Base-by-base conservation (phyloP, 1,140 invertebrate genomes). In the Dufourea novaeangliae region DNA sequence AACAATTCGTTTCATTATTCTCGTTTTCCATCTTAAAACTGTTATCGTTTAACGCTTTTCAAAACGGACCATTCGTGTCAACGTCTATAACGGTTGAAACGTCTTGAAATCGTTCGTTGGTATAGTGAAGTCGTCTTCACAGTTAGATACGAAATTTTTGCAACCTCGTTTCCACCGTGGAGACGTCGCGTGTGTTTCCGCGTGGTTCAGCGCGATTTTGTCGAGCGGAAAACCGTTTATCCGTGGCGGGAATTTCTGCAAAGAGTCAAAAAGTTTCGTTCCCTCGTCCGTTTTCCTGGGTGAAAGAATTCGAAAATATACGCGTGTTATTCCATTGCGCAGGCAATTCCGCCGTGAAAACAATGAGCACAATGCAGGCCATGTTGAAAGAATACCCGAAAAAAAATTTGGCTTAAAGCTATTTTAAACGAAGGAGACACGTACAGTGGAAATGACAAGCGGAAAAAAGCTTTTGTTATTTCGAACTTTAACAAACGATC, bases 201-300 rank as follows among this genome's bases (percentile, higher is more conserved):
- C 5, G 27, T 17, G 2, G 63, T 66, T 66, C 46, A 50, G 27
- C 27, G 63, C 8, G 17, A 50, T 29, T 66, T 41, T 44, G 41
- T 32, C 63, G 25, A 50, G 63, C 27, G 63, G 63, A 66, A 66
- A 66, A 66, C 29, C 41, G 44, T 66, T 66, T 50, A 50, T 46
- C 32, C 63, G 27, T 37, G 25, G 41, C 20, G 63, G 17, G 41
- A 66, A 66, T 66, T 66, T 46, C 25, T 14, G 5, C 32, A n/a
- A 3, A 22, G 59, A 61, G 57, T 50, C 63, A 50, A 66, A 66
- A 27, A 32, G 25, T 50, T 66, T n/a, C 41, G 17, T 46, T 29
- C 20, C 27, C 7, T 0, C 22, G 25, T 41, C n/a, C 27, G 22
- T 50, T 50, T 46, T 50, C 44, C 2, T 8, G 27, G 34, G 14